phyloP scores from a whole-genome alignment of 2,888 invertebrate species.

The Alloplasta piceator region DNA sequence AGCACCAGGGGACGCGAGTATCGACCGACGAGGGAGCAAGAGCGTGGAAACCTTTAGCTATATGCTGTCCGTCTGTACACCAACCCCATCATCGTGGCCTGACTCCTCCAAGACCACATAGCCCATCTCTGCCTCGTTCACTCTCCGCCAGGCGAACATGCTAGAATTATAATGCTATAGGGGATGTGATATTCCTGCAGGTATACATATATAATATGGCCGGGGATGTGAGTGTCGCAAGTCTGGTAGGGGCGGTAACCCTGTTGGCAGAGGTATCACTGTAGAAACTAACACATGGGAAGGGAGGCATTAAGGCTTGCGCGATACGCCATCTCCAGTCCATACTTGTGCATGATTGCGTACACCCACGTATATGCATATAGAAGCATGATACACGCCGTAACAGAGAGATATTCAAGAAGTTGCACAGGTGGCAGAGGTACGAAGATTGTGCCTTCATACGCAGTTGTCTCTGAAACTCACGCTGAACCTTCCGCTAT shows the following conservation, averaged over 20 bases:
- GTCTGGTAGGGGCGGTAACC: slow-evolving; percentile 27
- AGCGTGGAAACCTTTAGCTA: slow-evolving; percentile 11
- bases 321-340: slow-evolving; percentile 63
- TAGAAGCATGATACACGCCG: not conserved
- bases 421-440: not conserved
- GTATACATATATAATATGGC: slow-evolving; percentile 4
- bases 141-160: not conserved
- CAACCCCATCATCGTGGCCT: slow-evolving; percentile 34
- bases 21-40: slow-evolving; percentile 57
- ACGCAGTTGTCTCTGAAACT: not conserved
- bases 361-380: slow-evolving; percentile 2
- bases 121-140: not conserved
- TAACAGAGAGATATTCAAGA: not conserved
- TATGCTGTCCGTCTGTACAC: not conserved
- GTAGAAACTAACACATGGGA: not conserved
- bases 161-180: too few species aligned
- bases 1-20: slow-evolving; percentile 53
- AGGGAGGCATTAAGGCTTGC: slow-evolving; percentile 45
- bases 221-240: slow-evolving; percentile 10
- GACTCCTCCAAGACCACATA: slow-evolving; percentile 2
- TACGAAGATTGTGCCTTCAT: not conserved
- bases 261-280: slow-evolving; percentile 23
- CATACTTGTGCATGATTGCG: slow-evolving; percentile 54
- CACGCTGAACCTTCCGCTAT: not conserved
- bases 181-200: not conserved